Base-by-base conservation (phyloP, 2,888 invertebrate genomes). In the Glyphotaelius pellucidus region DNA sequence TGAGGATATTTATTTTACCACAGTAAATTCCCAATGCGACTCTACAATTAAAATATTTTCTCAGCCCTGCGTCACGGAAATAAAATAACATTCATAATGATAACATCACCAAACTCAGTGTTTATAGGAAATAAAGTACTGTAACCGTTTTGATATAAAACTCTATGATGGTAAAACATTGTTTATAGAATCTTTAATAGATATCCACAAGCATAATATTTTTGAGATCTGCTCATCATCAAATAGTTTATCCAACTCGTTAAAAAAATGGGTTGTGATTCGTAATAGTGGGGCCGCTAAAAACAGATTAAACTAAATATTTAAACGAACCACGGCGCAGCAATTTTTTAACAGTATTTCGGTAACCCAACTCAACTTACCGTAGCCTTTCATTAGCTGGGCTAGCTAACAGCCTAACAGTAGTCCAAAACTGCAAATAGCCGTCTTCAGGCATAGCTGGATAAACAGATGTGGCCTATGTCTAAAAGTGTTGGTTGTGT, bases 391-490 rank as follows among this genome's bases (percentile, higher is more conserved):
- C 83, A 19, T 31, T 83, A 19, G 25, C 83, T 9, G 35, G 19
- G 1, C 32, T 83, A 25, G 25, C 35, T 83, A n/a, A 83, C 83
- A 25, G 83, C 31, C 83, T 67, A 67, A 67, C 67, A 67, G 67
- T 67, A 67, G 83, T 35, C 25, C 67, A 67, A 67, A 67, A 67
- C 67, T 67, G 35, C 83, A 35, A 83, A 83, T 32, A 32, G 35
- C 35, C 32, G 11, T 83, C 83, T 83, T 38, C 83, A 35, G 83
- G 35, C 83, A 25, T 25, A 15, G 83, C 38, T 38, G 35, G 83
- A 83, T 83, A 83, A 83, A 83, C 32, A 32, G 83, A 32, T n/a
- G 35, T 35, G 35, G 83, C 19, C 52, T 32, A 83, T 83, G 31
- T 83, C 12, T 83, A 83, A 31, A 83, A 35, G 32, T 38, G 83